Evolutionary conservation across 2,797 vertebrate species (phyloP), one percentile per base, ranked within the genome.

Genomic region (Tenualosa ilisha): DNA sequence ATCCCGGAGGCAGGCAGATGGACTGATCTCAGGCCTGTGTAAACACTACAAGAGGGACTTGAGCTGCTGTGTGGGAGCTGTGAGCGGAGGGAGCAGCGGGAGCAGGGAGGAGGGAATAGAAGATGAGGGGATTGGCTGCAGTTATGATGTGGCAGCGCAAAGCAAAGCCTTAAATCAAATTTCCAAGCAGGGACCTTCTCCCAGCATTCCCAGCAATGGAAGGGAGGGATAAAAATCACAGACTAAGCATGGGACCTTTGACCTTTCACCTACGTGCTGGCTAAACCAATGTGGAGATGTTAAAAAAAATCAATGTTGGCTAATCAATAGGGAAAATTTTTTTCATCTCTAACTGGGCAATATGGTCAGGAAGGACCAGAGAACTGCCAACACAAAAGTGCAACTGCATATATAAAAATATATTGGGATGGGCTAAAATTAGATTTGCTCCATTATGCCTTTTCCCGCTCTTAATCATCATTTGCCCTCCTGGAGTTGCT

Each of bases 281-380:
- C 94, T 94, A 95, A 96, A 94, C 95, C 95, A 96, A 96, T 95
- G 95, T 95, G 95, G 94, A 96, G 95, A 96, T 96, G 88, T 93
- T 94, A 96, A 96, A 84, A 84, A 96, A 97, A 97, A 96, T 96
- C 95, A 96, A 96, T 97, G 93, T 90, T 37, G 91, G 88, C 91
- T 92, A 96, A 96, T 97, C 96, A 92, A 96, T 97, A 93, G 87
- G 94, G 95, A 96, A 94, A 86, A 95, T 96, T 96, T 96, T 96
- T 96, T 96, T 95, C 94, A 31, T 95, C 94, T 95, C 95, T 96
- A 95, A 95, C 94, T 95, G 94, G 95, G 94, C 94, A 94, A 96
- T 96, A 95, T 94, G 95, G 94, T 95, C 94, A 94, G 94, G 95
- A 94, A 93, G 92, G 94, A 93, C 93, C 94, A 94, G 93, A 94